Evolutionary conservation across 2,797 vertebrate species (phyloP).

Genomic region (Macropus fuliginosus): DNA sequence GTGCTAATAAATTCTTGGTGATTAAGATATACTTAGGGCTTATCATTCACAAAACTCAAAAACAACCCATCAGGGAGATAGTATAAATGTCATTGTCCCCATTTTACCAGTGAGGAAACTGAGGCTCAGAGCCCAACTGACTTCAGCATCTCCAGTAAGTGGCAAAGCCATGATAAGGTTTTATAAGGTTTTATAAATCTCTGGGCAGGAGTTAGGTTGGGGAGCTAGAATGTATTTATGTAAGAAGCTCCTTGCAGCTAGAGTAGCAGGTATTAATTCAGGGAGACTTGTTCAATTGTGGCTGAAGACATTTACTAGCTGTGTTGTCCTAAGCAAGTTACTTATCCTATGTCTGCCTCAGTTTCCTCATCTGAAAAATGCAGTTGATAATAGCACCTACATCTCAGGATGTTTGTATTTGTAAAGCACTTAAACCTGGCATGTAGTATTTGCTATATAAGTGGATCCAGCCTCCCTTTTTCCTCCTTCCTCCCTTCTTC

Average conservation of each 20-base stretch:
- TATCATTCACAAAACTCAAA: no score
- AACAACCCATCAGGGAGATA: no score
- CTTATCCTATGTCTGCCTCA: background rate
- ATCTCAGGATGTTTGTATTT: background rate
- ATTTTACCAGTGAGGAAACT: no score
- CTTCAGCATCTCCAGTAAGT: background rate
- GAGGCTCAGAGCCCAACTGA: no score
- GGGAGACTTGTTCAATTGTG: background rate
- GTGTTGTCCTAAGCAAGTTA: background rate
- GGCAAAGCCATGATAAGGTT: background rate
- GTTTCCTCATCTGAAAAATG: background rate
- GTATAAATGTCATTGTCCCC: no score
- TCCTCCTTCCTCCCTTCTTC: background rate
- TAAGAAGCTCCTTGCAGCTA: background rate
- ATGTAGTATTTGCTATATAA: background rate
- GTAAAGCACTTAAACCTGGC: no score
- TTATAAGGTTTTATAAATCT: background rate
- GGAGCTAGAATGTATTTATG: background rate
- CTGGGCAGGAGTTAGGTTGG: background rate
- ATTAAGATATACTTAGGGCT: no score
- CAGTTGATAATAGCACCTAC: background rate
- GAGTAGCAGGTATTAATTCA: background rate
- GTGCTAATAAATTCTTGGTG: no score
- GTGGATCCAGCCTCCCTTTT: background rate
- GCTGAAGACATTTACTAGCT: background rate